phyloP scores from a whole-genome alignment of 2,113 vertebrate genomes.

The Pelecanus crispus region DNA sequence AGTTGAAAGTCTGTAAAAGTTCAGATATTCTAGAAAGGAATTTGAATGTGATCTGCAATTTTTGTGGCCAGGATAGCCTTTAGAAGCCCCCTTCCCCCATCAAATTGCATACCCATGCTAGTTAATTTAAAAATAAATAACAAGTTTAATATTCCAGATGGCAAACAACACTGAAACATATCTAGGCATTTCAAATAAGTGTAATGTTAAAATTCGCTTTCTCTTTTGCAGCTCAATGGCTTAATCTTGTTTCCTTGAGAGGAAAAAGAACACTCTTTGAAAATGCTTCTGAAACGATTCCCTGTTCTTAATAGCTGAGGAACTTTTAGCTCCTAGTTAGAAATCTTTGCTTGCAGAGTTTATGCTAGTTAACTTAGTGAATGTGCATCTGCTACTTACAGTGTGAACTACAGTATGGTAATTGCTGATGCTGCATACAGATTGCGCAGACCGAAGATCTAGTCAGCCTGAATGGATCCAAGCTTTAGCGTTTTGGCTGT shows the following conservation, averaged over 20 bases:
- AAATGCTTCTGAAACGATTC: neutral
- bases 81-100: neutral
- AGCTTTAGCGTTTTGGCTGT: no score
- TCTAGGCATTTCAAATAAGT: neutral
- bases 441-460: accelerated
- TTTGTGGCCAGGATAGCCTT: neutral
- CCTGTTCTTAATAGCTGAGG: neutral
- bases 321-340: neutral
- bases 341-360: neutral
- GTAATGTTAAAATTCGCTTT: neutral
- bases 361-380: neutral
- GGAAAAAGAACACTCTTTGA: neutral
- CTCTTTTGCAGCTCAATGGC: neutral
- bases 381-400: neutral
- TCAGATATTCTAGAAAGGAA: neutral
- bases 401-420: neutral
- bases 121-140: neutral
- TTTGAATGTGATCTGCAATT: neutral
- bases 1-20: neutral
- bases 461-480: neutral
- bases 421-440: accelerated
- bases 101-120: neutral
- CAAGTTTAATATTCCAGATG: neutral
- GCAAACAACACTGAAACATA: neutral
- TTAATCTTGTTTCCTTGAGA: neutral